Percentiles rank a stretch among this genome's conserved stretches.
These are phyloP conservation scores for Odocoileus hemionus DNA, from an alignment of 2,113 vertebrate genomes.

Conservation along the genomic window DNA sequence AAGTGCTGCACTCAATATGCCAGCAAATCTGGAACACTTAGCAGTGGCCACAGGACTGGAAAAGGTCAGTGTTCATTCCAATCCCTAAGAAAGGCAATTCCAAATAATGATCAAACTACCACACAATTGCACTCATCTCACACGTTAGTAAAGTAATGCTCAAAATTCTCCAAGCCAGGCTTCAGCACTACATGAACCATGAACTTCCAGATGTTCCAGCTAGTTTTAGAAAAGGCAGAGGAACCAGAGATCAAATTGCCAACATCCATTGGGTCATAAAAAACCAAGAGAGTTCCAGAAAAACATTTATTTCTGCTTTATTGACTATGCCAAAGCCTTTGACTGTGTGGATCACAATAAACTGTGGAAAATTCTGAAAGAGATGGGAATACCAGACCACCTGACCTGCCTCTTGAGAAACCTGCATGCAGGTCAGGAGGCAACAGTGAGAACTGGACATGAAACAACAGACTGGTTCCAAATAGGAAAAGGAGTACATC, in stretches of 20 bases:
- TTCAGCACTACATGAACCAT: rapidly evolving
- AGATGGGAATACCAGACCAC: neutral
- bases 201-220: neutral
- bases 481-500: neutral
- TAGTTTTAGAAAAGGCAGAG: neutral
- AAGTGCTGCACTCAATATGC: neutral
- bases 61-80: neutral
- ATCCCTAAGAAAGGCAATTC: neutral
- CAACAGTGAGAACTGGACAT: neutral
- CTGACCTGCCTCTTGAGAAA: neutral
- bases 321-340: neutral
- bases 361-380: neutral
- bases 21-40: neutral
- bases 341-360: neutral
- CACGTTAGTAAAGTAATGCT: neutral
- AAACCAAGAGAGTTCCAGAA: neutral
- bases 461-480: neutral
- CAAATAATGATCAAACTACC: neutral
- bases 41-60: neutral
- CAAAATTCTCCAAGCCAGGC: neutral
- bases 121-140: neutral
- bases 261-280: rapidly evolving
- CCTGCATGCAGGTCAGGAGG: neutral
- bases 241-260: neutral
- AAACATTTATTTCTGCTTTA: neutral